Evolutionary conservation across 2,888 invertebrate genomes (phyloP).

Genomic region (Lochmaea crataegi): DNA sequence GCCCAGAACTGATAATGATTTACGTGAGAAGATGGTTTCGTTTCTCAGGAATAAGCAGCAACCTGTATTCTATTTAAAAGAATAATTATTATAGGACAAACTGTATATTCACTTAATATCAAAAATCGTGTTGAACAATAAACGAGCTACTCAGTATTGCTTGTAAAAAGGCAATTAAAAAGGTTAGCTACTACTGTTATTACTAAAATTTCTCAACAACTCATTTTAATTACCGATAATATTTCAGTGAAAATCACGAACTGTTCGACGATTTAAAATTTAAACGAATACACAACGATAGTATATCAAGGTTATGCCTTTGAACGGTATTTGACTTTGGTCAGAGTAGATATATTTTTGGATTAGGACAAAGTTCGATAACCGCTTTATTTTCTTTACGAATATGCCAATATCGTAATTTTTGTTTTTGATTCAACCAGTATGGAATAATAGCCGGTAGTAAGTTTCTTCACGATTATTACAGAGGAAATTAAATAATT

Average conservation of each 20-base stretch:
- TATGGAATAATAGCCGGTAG: background rate
- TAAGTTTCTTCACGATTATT: too few relatives aligned
- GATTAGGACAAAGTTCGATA: background rate
- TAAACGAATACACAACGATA: conserved; percentile 1
- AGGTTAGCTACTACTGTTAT: too few relatives aligned
- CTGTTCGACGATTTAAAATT: background rate
- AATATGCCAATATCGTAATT: background rate
- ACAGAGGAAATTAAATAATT: too few relatives aligned
- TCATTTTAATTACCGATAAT: background rate
- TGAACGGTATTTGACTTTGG: background rate
- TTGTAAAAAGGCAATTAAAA: conserved; percentile 3
- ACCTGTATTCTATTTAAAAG: too few relatives aligned
- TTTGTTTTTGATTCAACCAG: background rate
- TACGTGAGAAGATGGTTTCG: too few relatives aligned
- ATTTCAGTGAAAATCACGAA: conserved; percentile 4
- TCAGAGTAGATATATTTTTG: background rate
- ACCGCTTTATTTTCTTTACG: background rate
- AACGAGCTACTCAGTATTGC: background rate
- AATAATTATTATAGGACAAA: background rate
- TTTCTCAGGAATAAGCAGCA: too few relatives aligned
- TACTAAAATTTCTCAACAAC: background rate
- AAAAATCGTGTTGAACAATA: background rate
- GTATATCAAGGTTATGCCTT: conserved; percentile 5
- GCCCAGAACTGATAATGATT: too few relatives aligned
- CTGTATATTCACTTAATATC: background rate